Evolutionary conservation across 2,113 vertebrate genomes (phyloP).

Genomic region (Tapirus terrestris): DNA sequence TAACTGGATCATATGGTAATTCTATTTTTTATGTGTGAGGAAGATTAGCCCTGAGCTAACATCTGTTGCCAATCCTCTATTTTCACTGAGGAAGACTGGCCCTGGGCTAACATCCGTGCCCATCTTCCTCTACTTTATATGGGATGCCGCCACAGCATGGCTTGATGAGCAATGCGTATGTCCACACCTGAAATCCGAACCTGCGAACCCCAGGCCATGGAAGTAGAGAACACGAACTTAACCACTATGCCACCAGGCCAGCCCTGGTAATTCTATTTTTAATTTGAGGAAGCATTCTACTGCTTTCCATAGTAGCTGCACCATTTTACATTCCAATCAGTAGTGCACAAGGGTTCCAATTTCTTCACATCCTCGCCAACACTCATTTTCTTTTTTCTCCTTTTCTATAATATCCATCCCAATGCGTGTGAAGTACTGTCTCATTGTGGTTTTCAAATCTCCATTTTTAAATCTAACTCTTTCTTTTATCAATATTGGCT

Average conservation of each 20-base stretch:
- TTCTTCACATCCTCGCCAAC: neutral
- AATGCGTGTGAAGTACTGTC: neutral
- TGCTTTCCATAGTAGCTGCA: neutral
- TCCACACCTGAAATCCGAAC: too few species aligned
- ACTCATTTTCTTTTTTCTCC: neutral
- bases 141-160: too few species aligned
- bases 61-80: too few species aligned
- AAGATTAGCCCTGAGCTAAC: too few species aligned
- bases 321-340: neutral
- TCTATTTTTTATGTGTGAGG: too few species aligned
- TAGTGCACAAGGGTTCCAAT: neutral
- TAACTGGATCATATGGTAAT: neutral
- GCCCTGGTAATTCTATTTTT: neutral
- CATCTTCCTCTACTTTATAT: too few species aligned
- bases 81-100: too few species aligned
- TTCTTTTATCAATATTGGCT: neutral
- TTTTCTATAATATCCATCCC: neutral
- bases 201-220: too few species aligned
- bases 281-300: neutral
- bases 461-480: neutral
- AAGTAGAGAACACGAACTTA: too few species aligned
- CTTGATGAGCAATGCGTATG: too few species aligned
- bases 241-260: too few species aligned
- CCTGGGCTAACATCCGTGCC: too few species aligned
- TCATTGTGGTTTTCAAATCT: neutral